Conservation (phyloP, 2,888 invertebrate genomes). For the Protophormia terraenovae region DNA sequence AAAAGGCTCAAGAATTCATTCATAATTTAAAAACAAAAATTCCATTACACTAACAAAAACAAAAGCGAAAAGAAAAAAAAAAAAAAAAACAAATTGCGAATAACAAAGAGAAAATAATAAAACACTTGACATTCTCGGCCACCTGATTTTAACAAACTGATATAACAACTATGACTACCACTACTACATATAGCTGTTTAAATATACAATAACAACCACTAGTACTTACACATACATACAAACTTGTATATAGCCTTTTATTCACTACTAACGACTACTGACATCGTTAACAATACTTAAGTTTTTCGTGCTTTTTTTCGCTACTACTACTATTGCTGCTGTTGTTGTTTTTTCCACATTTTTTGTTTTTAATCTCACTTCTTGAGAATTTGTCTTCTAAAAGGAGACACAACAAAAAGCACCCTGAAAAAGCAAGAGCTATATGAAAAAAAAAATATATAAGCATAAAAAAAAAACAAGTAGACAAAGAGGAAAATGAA, state of each 20-base stretch:
- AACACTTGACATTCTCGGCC: conserved; percentile 55
- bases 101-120: conserved; percentile 46
- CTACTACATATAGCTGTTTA: background rate
- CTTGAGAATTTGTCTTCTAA: conserved; percentile 27
- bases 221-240: background rate
- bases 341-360: background rate
- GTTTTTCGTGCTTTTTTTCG: conserved; percentile 10
- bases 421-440: background rate
- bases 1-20: conserved; percentile 42
- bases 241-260: background rate
- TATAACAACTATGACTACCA: background rate
- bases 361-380: background rate
- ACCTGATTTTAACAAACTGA: conserved; percentile 56
- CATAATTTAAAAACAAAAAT: conserved; percentile 33
- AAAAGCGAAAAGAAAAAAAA: no score
- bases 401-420: background rate
- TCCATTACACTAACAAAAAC: background rate
- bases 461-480: background rate
- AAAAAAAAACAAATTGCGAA: background rate
- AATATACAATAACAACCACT: background rate
- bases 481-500: background rate
- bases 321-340: background rate
- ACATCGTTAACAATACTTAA: conserved; percentile 35
- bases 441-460: background rate
- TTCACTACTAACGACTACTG: conserved; percentile 22